These are phyloP conservation scores for Dinocampus coccinellae DNA, from an alignment of 2,888 invertebrate genomes.

Conservation along the genomic window DNA sequence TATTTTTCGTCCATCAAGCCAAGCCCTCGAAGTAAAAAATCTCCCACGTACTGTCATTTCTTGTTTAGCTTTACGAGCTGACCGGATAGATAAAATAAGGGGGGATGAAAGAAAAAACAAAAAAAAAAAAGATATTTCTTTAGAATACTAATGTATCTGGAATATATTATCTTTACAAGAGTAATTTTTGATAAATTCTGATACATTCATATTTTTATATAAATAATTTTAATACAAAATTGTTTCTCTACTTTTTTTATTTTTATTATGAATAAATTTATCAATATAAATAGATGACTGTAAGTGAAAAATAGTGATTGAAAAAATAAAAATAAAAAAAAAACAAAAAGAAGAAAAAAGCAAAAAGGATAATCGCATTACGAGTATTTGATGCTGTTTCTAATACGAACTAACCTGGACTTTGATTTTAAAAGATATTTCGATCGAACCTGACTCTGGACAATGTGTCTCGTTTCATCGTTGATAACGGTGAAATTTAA, in stretches of 20 bases:
- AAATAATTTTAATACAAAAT: no score
- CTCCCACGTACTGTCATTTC: not conserved
- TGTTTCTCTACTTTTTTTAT: no score
- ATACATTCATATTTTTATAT: no score
- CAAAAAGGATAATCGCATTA: not conserved
- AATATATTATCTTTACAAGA: no score
- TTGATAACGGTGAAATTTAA: not conserved
- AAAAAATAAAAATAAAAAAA: no score
- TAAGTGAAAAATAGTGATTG: no score
- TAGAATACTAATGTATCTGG: not conserved
- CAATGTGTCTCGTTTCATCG: not conserved
- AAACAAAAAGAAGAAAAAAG: not conserved
- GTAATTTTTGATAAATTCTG: no score
- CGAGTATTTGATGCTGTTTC: not conserved
- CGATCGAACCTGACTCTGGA: slow-evolving; percentile 30
- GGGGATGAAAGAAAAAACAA: no score
- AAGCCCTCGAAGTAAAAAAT: slow-evolving; percentile 10
- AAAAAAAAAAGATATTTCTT: slow-evolving; percentile 4
- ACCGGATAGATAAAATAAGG: slow-evolving; percentile 4
- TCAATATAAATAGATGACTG: no score
- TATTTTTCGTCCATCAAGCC: not conserved
- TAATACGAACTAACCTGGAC: slow-evolving; percentile 9
- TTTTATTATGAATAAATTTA: no score
- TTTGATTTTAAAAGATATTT: slow-evolving; percentile 44
- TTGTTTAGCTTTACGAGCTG: slow-evolving; percentile 14